Evolutionary conservation across 1,140 invertebrate species (phyloP).

Genomic region (Pseudomyrmex sp.): DNA sequence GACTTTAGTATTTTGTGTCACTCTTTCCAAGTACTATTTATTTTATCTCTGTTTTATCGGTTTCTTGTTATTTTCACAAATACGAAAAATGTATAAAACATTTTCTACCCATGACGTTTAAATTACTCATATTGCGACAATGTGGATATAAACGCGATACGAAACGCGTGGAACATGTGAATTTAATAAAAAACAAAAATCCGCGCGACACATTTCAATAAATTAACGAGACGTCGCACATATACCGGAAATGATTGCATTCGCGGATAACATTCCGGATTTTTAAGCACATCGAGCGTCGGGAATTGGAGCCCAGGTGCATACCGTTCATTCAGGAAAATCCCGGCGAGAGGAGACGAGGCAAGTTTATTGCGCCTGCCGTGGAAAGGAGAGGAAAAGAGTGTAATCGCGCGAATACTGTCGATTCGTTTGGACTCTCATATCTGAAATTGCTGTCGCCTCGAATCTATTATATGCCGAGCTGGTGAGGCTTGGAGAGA

Average conservation of each 20-base stretch:
- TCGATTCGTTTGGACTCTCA: slow-evolving; percentile 65
- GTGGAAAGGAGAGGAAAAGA: slow-evolving; percentile 54
- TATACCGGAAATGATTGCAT: slow-evolving; percentile 56
- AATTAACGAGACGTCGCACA: slow-evolving; percentile 54
- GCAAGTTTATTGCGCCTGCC: slow-evolving; percentile 47
- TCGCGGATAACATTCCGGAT: slow-evolving; percentile 52
- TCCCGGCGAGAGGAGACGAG: slow-evolving; percentile 51
- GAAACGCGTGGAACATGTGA: slow-evolving; percentile 18
- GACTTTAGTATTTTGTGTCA: neutral
- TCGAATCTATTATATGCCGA: slow-evolving; percentile 54
- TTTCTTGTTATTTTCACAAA: slow-evolving; percentile 24
- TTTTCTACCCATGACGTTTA: slow-evolving; percentile 50
- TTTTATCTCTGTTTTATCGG: neutral
- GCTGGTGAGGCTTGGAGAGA: slow-evolving; percentile 34
- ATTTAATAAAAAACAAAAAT: slow-evolving; percentile 44
- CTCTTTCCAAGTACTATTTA: neutral
- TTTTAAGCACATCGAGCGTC: slow-evolving; percentile 66
- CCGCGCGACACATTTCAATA: slow-evolving; percentile 56
- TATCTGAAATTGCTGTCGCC: slow-evolving; percentile 70
- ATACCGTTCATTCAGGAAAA: slow-evolving; percentile 56
- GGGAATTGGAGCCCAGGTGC: slow-evolving; percentile 66
- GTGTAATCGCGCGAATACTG: slow-evolving; percentile 67
- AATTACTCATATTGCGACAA: slow-evolving; percentile 4
- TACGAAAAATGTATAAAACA: slow-evolving; percentile 7
- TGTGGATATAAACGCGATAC: slow-evolving; percentile 11